These are phyloP conservation scores for Gavia stellata DNA, from an alignment of 2,113 vertebrate species.

Conservation along the genomic window DNA sequence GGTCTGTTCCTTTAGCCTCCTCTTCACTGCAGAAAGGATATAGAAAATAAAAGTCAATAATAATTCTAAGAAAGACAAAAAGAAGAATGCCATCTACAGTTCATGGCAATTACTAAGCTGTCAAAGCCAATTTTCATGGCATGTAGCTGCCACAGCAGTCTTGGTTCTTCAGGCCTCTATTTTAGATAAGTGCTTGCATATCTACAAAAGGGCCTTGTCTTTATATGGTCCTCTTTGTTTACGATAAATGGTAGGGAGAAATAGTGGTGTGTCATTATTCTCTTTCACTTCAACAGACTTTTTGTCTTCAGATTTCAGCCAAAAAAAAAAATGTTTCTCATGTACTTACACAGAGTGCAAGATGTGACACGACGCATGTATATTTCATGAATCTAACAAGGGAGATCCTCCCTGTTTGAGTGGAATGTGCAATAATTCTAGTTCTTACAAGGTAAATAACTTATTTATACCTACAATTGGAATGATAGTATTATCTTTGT, in stretches of 20 bases:
- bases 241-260: neutral
- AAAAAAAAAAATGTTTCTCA: neutral
- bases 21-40: neutral
- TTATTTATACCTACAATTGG: neutral
- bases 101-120: neutral
- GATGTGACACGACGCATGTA: accelerated
- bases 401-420: neutral
- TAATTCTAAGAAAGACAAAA: neutral
- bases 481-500: neutral
- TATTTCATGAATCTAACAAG: neutral
- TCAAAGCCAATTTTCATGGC: neutral
- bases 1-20: neutral
- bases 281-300: neutral
- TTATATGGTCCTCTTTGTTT: neutral
- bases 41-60: neutral
- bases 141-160: neutral
- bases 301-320: neutral
- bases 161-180: neutral
- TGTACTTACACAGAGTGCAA: neutral
- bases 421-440: neutral
- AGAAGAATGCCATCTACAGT: neutral
- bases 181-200: neutral
- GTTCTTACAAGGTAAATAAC: neutral
- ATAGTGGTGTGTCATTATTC: neutral
- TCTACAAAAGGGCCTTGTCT: neutral